A percentile compares a stretch with the other conserved stretches of the same genome.
These are phyloP conservation scores for Trinorchestia longiramus DNA, from an alignment of 1,140 invertebrate genomes.

Conservation along the genomic window DNA sequence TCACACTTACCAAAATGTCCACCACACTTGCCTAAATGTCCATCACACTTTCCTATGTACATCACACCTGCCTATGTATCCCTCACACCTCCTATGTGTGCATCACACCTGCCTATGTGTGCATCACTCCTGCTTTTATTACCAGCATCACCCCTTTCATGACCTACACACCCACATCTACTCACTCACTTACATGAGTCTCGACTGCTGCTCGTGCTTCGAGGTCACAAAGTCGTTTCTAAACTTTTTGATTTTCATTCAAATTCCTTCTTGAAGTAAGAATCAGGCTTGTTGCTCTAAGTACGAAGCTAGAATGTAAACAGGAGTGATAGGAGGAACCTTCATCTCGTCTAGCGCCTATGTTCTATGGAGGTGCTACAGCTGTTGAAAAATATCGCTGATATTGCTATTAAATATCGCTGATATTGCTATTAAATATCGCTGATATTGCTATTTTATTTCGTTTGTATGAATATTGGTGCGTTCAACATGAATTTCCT, in stretches of 20 bases:
- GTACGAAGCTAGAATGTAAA: neutral
- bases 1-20: too few relatives aligned
- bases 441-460: too few relatives aligned
- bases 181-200: neutral
- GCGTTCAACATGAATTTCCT: neutral
- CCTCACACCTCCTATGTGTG: neutral
- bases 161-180: neutral
- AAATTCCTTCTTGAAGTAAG: neutral
- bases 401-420: neutral
- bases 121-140: neutral
- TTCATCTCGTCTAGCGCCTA: neutral
- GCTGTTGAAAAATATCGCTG: neutral
- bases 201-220: neutral
- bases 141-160: neutral
- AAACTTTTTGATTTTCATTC: neutral
- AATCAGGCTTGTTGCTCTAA: neutral
- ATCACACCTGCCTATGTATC: neutral
- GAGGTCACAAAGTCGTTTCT: neutral
- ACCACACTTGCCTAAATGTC: neutral
- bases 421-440: too few relatives aligned
- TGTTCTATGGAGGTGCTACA: neutral
- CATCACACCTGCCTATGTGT: neutral
- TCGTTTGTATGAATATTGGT: too few relatives aligned
- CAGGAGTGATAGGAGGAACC: neutral
- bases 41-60: neutral